phyloP scores from a whole-genome alignment of 2,888 invertebrate genomes.

The Cephonodes hylas region DNA sequence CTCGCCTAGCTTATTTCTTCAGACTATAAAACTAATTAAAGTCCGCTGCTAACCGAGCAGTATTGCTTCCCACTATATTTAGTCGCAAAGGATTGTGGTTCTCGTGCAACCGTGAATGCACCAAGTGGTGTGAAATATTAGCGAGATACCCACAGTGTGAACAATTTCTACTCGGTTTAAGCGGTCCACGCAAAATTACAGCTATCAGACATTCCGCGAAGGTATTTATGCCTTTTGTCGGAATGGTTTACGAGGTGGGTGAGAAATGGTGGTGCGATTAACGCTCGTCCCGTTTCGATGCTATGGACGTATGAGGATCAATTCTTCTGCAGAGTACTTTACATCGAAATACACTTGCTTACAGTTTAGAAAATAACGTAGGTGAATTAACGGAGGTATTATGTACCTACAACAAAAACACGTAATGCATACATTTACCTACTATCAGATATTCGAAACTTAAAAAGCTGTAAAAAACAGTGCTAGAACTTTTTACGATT shows the following conservation, averaged over 20 bases:
- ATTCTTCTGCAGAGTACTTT: no score
- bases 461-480: no score
- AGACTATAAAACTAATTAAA: constrained; percentile 9
- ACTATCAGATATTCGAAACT: no score
- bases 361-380: no score
- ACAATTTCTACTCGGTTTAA: no score
- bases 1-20: constrained; percentile 1
- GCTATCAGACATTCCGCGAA: background rate
- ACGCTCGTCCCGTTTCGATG: background rate
- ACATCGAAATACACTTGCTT: no score
- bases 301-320: background rate
- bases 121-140: constrained; percentile 2
- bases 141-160: no score
- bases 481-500: no score
- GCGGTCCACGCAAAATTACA: background rate
- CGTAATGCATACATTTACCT: no score
- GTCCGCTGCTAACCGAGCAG: background rate
- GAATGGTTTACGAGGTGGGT: background rate
- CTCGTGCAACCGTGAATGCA: background rate
- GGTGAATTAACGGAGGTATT: no score
- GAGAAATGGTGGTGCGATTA: background rate
- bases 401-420: no score
- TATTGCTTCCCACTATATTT: constrained; percentile 8
- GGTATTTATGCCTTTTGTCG: background rate
- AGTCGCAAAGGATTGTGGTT: background rate